phyloP scores from a whole-genome alignment of 2,113 vertebrate genomes.

The Dasyurus viverrinus region DNA sequence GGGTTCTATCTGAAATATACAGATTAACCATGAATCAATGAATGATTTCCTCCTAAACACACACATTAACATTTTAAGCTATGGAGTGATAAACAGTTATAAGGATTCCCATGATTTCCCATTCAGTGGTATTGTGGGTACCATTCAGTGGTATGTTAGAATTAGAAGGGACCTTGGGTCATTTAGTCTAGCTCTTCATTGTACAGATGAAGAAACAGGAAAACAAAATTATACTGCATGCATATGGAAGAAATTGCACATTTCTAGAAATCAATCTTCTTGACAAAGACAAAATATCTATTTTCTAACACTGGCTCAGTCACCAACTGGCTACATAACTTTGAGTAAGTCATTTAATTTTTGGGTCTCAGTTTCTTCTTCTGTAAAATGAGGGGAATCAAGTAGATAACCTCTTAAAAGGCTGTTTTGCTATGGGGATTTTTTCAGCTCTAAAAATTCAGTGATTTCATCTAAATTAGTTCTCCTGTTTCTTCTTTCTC shows the following conservation, averaged over 20 bases:
- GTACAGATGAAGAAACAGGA: neutral
- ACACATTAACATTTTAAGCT: neutral
- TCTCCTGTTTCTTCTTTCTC: neutral
- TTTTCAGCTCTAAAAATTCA: neutral
- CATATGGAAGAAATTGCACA: neutral
- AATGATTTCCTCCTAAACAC: neutral
- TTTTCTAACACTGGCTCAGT: neutral
- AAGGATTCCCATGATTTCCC: neutral
- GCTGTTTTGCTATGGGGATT: neutral
- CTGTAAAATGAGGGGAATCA: neutral
- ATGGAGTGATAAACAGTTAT: neutral
- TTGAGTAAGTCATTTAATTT: neutral
- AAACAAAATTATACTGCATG: neutral
- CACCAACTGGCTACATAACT: neutral
- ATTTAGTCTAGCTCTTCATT: neutral
- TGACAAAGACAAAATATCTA: neutral
- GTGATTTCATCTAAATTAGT: neutral
- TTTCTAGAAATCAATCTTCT: neutral
- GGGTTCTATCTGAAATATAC: neutral
- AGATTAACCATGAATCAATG: neutral
- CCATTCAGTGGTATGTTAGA: neutral
- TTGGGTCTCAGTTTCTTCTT: neutral
- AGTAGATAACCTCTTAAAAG: neutral
- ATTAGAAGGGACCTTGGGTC: neutral
- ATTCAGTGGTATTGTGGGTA: neutral